Percentiles rank a stretch among this genome's conserved stretches.
Evolutionary conservation across 2,113 vertebrate genomes (phyloP).

Genomic region (Paradisaea rubra): DNA sequence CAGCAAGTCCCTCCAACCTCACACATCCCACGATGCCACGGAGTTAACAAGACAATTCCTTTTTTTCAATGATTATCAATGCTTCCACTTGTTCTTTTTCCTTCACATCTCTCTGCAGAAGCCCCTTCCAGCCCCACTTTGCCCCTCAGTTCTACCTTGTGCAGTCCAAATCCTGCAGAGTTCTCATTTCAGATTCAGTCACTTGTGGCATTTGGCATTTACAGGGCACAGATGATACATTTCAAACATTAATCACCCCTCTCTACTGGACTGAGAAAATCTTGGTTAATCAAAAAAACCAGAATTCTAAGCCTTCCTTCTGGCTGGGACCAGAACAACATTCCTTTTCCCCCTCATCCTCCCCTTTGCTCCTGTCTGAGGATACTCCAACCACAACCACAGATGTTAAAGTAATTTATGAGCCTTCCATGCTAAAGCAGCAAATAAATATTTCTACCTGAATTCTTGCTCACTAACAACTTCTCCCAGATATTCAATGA

Average conservation of each 20-base stretch:
- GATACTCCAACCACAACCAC: neutral
- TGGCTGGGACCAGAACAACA: neutral
- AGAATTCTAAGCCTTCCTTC: neutral
- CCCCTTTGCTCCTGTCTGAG: neutral
- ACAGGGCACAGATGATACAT: neutral
- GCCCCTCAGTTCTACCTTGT: neutral
- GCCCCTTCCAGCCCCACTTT: neutral
- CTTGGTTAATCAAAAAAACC: neutral
- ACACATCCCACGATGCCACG: accelerated
- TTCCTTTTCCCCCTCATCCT: neutral
- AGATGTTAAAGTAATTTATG: neutral
- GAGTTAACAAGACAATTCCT: neutral
- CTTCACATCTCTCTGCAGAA: neutral
- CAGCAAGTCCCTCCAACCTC: neutral
- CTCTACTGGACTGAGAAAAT: neutral
- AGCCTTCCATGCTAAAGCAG: neutral
- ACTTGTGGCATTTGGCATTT: neutral
- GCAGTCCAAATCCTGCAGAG: neutral
- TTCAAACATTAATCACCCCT: neutral
- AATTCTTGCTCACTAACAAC: constrained; percentile 98
- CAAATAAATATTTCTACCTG: constrained; percentile 70
- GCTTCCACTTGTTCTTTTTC: neutral
- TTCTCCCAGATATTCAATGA: constrained; percentile 97
- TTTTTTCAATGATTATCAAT: neutral
- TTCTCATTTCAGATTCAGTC: neutral